Evolutionary conservation across 2,113 vertebrate species (phyloP).

Genomic region (Oncorhynchus keta): DNA sequence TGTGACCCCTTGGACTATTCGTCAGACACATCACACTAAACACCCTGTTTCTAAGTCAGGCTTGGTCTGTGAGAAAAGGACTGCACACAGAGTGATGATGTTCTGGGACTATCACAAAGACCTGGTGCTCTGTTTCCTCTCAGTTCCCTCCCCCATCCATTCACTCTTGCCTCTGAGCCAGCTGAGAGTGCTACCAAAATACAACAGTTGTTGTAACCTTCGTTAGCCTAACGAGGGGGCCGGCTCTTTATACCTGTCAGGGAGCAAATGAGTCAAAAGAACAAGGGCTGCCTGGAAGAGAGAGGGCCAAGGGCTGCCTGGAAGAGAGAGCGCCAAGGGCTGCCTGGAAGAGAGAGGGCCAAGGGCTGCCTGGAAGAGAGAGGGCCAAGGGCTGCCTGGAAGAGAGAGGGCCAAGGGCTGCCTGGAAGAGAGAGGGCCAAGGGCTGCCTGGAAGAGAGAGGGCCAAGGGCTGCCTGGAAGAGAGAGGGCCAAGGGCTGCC

Average conservation of each 20-base stretch:
- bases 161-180: conserved; percentile 50
- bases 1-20: conserved; percentile 22
- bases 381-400: background rate
- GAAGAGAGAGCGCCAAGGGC: background rate
- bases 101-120: conserved; percentile 69
- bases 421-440: background rate
- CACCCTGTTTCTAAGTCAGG: conserved; percentile 47
- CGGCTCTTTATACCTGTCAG: conserved; percentile 70
- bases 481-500: conserved; percentile 50
- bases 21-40: conserved; percentile 57
- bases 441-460: background rate
- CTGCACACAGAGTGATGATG: conserved; percentile 60
- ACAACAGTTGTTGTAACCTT: conserved; percentile 71
- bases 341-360: background rate
- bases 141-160: background rate
- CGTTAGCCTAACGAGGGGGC: conserved; percentile 74
- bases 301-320: conserved; percentile 40
- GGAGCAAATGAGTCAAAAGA: conserved; percentile 74
- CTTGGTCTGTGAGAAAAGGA: conserved; percentile 1
- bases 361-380: background rate
- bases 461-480: background rate
- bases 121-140: conserved; percentile 2
- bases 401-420: conserved; percentile 42
- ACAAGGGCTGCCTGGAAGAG: conserved; percentile 45
- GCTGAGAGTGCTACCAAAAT: conserved; percentile 68